phyloP scores from a whole-genome alignment of 2,888 invertebrate species.

The Drosophila paranaensis region DNA sequence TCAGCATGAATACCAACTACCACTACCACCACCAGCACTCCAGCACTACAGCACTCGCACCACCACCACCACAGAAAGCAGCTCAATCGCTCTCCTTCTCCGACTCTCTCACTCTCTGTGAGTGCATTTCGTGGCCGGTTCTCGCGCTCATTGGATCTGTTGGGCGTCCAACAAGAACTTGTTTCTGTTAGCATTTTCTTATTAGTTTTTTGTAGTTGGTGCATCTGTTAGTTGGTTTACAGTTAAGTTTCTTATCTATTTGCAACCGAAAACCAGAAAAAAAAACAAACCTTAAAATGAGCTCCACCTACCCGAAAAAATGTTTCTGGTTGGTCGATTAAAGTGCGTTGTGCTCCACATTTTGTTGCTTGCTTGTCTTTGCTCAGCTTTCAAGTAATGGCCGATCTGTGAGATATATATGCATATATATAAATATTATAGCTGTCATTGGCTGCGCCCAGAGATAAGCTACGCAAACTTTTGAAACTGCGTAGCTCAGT shows the following conservation, averaged over 20 bases:
- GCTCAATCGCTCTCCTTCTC: constrained; percentile 13
- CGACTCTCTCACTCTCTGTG: constrained; percentile 28
- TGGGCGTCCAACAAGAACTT: constrained; percentile 66
- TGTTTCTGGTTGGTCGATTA: constrained; percentile 80
- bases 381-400: constrained; percentile 32
- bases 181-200: constrained; percentile 37
- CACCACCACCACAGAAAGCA: constrained; percentile 2
- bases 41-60: constrained; percentile 4
- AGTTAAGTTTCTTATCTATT: constrained; percentile 58
- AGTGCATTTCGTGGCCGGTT: constrained; percentile 40
- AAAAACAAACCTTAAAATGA: constrained; percentile 51
- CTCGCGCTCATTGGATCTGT: constrained; percentile 45
- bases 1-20: constrained; percentile 23
- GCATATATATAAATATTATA: constrained; percentile 13
- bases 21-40: constrained; percentile 39
- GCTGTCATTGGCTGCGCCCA: constrained; percentile 36
- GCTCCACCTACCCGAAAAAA: constrained; percentile 61
- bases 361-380: constrained; percentile 32
- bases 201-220: constrained; percentile 52
- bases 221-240: constrained; percentile 75
- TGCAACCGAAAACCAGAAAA: constrained; percentile 13
- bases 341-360: constrained; percentile 60
- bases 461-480: constrained; percentile 21
- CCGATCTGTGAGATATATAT: constrained; percentile 33
- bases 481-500: not conserved